Evolutionary conservation across 2,797 vertebrate genomes (phyloP).

Genomic region (Dicrostonyx torquatus): DNA sequence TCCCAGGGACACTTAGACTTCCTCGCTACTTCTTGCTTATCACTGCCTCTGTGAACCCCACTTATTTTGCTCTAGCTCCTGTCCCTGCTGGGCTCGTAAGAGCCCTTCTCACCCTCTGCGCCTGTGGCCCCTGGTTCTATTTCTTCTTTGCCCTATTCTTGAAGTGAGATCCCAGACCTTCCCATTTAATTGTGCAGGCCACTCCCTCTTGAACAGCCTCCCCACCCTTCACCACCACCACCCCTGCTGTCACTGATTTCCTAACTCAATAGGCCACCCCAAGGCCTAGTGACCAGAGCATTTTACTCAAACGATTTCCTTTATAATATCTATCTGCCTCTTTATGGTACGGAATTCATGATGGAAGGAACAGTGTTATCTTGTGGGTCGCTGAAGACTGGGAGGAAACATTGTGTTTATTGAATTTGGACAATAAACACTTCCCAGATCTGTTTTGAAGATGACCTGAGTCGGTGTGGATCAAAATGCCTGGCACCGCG

Average conservation of each 20-base stretch:
- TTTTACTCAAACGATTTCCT: not conserved
- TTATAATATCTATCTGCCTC: not conserved
- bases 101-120: not conserved
- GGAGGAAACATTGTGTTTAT: not conserved
- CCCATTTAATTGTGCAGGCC: not conserved
- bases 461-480: rapidly evolving
- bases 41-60: rapidly evolving
- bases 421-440: not conserved
- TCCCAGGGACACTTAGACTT: rapidly evolving
- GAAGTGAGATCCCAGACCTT: not conserved
- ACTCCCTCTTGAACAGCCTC: not conserved
- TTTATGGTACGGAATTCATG: not conserved
- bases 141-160: not conserved
- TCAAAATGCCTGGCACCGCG: not conserved
- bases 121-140: not conserved
- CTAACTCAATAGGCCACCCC: rapidly evolving
- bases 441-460: not conserved
- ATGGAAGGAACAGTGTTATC: rapidly evolving
- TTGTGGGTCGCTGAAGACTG: not conserved
- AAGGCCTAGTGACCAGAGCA: not conserved
- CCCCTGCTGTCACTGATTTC: not conserved
- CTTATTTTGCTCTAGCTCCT: not conserved
- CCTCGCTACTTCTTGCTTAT: not conserved
- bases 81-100: not conserved
- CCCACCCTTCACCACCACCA: not conserved